Evolutionary conservation across 2,113 vertebrate genomes (phyloP).

Genomic region (Anoura caudifer): DNA sequence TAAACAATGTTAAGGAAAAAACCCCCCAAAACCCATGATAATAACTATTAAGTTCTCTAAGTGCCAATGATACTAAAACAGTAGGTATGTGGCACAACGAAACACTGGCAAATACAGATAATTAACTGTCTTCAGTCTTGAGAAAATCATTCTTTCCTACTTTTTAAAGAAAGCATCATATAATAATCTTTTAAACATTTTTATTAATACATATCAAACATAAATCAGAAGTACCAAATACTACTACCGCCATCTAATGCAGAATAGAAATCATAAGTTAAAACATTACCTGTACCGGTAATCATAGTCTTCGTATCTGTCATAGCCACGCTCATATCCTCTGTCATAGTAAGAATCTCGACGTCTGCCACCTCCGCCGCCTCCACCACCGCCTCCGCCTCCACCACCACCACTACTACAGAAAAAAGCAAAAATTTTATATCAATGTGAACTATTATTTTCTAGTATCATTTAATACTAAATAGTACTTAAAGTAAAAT

Average conservation of each 20-base stretch:
- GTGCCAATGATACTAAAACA: background rate
- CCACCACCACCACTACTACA: conserved; percentile 82
- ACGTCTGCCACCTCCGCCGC: conserved; percentile 85
- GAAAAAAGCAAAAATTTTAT: background rate
- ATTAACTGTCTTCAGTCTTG: background rate
- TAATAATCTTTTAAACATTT: background rate
- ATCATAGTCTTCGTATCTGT: conserved; percentile 93
- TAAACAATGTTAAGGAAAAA: too few species aligned
- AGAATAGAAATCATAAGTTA: background rate
- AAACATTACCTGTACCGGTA: conserved; percentile 89
- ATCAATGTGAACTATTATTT: conserved; percentile 4
- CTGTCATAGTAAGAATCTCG: conserved; percentile 89
- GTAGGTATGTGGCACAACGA: background rate
- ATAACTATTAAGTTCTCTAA: background rate
- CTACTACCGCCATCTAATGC: background rate
- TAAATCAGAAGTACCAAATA: background rate
- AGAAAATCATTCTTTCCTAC: background rate
- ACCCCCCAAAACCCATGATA: background rate
- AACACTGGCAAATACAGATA: background rate
- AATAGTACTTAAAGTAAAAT: background rate
- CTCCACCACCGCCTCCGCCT: conserved; percentile 47
- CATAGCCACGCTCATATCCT: conserved; percentile 90
- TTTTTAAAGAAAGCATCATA: background rate
- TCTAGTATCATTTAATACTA: conserved; percentile 34
- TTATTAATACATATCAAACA: background rate